Conservation (phyloP, 1,140 invertebrate species). For the Ceratosolen solmsi region DNA sequence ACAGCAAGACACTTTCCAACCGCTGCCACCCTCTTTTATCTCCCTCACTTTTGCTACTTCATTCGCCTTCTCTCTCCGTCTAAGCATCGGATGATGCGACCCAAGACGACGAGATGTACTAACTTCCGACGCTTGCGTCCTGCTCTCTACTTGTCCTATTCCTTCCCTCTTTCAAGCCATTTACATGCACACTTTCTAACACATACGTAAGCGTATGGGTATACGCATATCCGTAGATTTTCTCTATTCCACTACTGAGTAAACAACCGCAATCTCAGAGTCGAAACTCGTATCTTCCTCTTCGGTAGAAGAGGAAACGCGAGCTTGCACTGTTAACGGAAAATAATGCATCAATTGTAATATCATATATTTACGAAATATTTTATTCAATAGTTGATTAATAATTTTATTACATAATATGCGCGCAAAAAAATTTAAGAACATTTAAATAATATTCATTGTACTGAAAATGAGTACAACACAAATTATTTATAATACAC, state of each 20-base stretch:
- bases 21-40: slow-evolving; percentile 12
- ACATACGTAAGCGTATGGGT: not conserved
- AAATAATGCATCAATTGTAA: slow-evolving; percentile 49
- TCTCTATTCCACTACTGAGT: not conserved
- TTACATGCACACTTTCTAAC: not conserved
- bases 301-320: not conserved
- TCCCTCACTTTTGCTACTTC: not conserved
- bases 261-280: slow-evolving; percentile 46
- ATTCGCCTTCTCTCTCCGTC: not conserved
- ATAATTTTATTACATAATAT: too few species aligned
- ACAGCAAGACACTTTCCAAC: not conserved
- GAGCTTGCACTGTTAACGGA: not conserved
- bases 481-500: too few species aligned
- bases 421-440: too few species aligned
- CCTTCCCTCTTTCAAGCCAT: not conserved
- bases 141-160: not conserved
- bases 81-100: slow-evolving; percentile 40
- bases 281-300: slow-evolving; percentile 30
- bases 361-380: not conserved
- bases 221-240: not conserved
- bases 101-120: slow-evolving; percentile 46
- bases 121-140: slow-evolving; percentile 43
- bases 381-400: too few species aligned
- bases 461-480: too few species aligned
- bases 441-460: too few species aligned